phyloP scores from a whole-genome alignment of 2,888 invertebrate species.

The Cancer borealis region DNA sequence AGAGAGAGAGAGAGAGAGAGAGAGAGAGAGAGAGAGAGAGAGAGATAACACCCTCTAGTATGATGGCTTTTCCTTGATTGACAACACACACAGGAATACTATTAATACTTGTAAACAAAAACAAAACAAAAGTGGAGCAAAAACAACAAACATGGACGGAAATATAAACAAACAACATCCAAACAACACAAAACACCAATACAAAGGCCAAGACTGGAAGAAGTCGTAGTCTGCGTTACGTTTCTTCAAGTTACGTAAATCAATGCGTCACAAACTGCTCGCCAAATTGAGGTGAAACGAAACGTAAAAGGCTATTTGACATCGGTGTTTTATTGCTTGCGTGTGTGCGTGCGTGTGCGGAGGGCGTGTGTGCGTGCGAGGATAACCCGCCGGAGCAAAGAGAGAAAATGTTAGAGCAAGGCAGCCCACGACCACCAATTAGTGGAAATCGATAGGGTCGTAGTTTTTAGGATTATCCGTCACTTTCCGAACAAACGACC shows the following conservation, averaged over 20 bases:
- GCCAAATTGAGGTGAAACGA: not conserved
- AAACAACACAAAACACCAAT: not conserved
- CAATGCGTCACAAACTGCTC: not conserved
- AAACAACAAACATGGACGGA: no score
- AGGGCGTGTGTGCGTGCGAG: not conserved
- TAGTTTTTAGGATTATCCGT: not conserved
- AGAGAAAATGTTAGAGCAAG: not conserved
- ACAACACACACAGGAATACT: not conserved
- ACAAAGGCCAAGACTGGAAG: not conserved
- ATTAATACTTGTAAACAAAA: not conserved
- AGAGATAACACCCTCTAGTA: not conserved
- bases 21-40: conserved; percentile 34
- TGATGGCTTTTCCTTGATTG: not conserved
- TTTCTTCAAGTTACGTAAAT: not conserved
- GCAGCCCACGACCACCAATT: conserved; percentile 16
- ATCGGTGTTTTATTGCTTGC: not conserved
- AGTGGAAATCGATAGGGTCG: not conserved
- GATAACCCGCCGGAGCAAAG: not conserved
- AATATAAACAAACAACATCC: not conserved
- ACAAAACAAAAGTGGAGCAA: not conserved
- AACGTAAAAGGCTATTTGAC: not conserved
- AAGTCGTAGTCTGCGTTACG: no score
- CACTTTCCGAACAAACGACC: not conserved
- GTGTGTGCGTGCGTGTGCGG: not conserved
- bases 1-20: conserved; percentile 53